Percentiles rank a stretch among this genome's conserved stretches.
These are phyloP conservation scores for Ailurus styani DNA, from an alignment of 2,113 vertebrate species.

Conservation along the genomic window DNA sequence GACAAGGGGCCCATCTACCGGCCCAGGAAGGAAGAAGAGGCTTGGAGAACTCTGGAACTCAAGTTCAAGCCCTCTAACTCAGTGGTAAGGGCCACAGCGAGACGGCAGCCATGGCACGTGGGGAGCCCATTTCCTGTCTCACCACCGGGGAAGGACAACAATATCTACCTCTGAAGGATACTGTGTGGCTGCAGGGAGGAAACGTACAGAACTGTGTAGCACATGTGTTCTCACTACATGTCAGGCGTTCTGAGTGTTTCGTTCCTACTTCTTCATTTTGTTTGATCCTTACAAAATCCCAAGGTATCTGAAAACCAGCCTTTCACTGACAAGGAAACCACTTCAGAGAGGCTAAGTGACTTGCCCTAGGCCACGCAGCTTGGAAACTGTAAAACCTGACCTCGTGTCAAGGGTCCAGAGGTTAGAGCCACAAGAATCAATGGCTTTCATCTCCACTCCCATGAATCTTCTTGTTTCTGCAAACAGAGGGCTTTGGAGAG, in stretches of 20 bases:
- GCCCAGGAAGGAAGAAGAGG: neutral
- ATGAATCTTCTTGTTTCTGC: constrained; percentile 56
- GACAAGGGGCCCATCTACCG: neutral
- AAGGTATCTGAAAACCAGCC: neutral
- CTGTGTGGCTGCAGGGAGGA: neutral
- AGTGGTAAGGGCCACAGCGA: neutral
- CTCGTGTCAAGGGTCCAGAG: constrained; percentile 38
- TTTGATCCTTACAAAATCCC: neutral
- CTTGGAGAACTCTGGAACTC: neutral
- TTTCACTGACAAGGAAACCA: neutral
- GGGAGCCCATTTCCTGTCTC: neutral
- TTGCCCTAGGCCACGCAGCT: constrained; percentile 1
- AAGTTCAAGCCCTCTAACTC: neutral
- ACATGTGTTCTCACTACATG: neutral
- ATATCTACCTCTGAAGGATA: neutral
- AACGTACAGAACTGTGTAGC: neutral
- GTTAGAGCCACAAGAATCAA: constrained; percentile 62
- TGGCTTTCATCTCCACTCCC: constrained; percentile 4
- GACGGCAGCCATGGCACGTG: fast-evolving
- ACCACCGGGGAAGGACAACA: neutral
- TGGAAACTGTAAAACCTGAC: constrained; percentile 46
- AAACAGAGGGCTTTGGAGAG: constrained; percentile 33
- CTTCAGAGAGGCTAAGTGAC: constrained; percentile 21
- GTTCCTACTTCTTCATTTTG: neutral
- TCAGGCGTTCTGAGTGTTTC: neutral